Evolutionary conservation across 2,113 vertebrate genomes (phyloP).

Genomic region (Peromyscus polionotus): DNA sequence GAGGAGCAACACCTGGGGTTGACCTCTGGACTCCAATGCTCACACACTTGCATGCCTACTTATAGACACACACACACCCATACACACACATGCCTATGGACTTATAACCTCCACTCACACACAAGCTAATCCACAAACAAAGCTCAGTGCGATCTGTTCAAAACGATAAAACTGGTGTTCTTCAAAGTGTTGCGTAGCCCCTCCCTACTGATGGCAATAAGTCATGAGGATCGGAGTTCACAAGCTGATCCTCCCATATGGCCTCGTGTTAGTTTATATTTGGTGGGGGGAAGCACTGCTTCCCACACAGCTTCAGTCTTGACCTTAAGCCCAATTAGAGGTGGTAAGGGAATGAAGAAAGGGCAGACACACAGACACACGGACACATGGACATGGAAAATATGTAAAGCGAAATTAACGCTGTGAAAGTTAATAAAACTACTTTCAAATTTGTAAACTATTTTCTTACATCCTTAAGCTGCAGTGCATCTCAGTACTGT

Average conservation of each 20-base stretch:
- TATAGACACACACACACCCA: neutral
- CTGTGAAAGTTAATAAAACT: constrained; percentile 7
- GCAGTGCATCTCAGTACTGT: neutral
- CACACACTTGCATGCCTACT: neutral
- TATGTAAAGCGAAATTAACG: neutral
- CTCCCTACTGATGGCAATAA: neutral
- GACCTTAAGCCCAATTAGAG: neutral
- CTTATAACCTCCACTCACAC: neutral
- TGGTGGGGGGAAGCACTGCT: neutral
- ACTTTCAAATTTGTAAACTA: neutral
- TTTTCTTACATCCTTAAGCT: neutral
- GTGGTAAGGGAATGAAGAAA: neutral
- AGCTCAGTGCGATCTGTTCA: neutral
- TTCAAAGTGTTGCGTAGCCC: neutral
- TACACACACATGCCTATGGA: neutral
- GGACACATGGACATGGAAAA: neutral
- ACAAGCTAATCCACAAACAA: neutral
- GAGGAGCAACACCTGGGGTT: neutral
- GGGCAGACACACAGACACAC: neutral
- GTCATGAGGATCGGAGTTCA: neutral
- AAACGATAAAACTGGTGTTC: neutral
- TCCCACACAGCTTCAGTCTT: neutral
- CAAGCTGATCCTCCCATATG: neutral
- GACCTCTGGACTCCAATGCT: neutral
- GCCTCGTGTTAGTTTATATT: neutral